These are phyloP conservation scores for Sphenodon punctatus DNA, from an alignment of 2,797 vertebrate genomes.

Conservation along the genomic window DNA sequence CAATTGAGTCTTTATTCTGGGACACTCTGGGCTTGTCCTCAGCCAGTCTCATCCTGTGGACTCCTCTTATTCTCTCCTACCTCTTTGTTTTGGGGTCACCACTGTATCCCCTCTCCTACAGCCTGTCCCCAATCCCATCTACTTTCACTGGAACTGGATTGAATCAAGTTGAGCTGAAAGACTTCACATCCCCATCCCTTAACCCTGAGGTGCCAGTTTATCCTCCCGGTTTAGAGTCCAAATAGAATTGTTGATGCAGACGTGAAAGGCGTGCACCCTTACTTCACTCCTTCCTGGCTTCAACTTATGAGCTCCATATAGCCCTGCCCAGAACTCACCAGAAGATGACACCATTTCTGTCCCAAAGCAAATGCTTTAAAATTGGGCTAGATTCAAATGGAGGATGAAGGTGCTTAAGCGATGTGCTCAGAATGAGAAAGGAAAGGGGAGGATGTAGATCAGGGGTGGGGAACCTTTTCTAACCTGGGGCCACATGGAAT, in stretches of 20 bases:
- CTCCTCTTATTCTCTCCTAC: constrained; percentile 6
- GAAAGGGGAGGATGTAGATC: no score
- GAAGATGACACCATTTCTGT: background rate
- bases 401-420: no score
- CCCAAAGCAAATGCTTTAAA: background rate
- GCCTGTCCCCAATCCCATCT: background rate
- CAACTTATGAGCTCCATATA: background rate
- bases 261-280: background rate
- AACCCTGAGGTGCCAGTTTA: background rate
- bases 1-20: background rate
- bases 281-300: background rate
- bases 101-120: background rate
- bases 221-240: background rate
- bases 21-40: background rate
- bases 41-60: background rate
- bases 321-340: background rate
- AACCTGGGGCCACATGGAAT: no score
- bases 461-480: no score
- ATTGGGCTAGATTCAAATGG: fast-evolving
- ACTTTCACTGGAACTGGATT: background rate
- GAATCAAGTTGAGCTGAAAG: background rate
- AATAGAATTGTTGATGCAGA: background rate
- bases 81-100: background rate
- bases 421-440: no score
- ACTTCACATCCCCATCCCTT: background rate